These are phyloP conservation scores for Hyposoter didymator DNA, from an alignment of 2,888 invertebrate genomes.

Conservation along the genomic window DNA sequence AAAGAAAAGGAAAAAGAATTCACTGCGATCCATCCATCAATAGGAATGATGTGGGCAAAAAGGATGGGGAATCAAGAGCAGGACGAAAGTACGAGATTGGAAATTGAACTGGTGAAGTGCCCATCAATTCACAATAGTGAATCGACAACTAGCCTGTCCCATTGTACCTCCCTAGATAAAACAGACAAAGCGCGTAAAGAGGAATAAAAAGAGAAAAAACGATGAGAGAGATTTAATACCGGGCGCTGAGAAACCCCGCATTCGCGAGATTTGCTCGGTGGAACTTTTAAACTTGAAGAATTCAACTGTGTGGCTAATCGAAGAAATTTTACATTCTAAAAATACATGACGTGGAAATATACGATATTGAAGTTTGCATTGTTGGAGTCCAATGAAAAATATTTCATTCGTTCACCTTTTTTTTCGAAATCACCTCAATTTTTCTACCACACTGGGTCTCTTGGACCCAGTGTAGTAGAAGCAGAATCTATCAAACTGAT, in stretches of 20 bases:
- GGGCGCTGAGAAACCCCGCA: not conserved
- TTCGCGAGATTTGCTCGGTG: not conserved
- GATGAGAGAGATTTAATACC: slow-evolving; percentile 12
- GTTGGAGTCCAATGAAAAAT: too few species aligned
- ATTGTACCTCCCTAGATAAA: slow-evolving; percentile 18
- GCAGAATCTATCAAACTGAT: too few species aligned
- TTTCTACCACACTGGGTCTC: too few species aligned
- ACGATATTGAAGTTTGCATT: too few species aligned
- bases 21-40: slow-evolving; percentile 27
- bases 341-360: not conserved
- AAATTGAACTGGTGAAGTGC: slow-evolving; percentile 40
- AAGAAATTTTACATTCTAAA: not conserved
- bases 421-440: too few species aligned
- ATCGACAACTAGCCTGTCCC: slow-evolving; percentile 23
- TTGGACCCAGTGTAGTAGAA: too few species aligned
- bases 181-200: slow-evolving; percentile 14
- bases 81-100: slow-evolving; percentile 17
- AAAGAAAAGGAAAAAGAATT: not conserved
- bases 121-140: slow-evolving; percentile 49
- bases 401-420: too few species aligned
- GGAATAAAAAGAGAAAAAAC: not conserved
- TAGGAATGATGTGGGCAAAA: not conserved
- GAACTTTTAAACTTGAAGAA: not conserved
- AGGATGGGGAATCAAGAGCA: not conserved
- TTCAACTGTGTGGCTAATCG: not conserved